phyloP scores from a whole-genome alignment of 2,797 vertebrate species.

The Peromyscus attwateri region DNA sequence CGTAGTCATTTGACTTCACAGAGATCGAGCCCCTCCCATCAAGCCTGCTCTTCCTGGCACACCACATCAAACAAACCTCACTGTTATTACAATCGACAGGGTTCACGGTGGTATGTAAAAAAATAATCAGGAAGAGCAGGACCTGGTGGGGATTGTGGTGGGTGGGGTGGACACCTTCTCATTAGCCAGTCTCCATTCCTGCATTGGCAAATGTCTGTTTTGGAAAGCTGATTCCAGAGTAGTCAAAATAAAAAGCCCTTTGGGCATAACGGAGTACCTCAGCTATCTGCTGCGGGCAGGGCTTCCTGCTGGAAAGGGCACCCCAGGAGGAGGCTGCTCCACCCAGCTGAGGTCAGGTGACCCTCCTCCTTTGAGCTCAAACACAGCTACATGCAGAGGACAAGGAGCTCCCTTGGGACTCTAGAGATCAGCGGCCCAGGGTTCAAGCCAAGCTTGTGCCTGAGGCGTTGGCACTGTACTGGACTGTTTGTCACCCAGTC shows the following conservation, averaged over 20 bases:
- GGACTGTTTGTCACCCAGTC: not conserved
- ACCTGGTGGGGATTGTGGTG: not conserved
- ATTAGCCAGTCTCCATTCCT: constrained; percentile 36
- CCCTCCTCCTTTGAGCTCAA: not conserved
- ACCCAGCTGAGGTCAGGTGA: constrained; percentile 63
- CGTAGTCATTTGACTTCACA: not conserved
- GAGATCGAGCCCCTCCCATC: not conserved
- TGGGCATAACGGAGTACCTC: constrained; percentile 34
- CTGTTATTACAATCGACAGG: constrained; percentile 36
- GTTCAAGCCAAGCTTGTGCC: not conserved
- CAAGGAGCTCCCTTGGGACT: not conserved
- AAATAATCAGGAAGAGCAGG: constrained; percentile 22
- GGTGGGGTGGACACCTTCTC: constrained; percentile 35
- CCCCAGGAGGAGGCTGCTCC: constrained; percentile 66
- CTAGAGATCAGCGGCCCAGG: not conserved
- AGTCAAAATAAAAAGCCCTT: constrained; percentile 67
- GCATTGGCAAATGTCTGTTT: constrained; percentile 65
- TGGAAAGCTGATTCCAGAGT: constrained; percentile 72
- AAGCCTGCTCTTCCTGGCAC: constrained; percentile 23
- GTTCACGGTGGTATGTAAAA: not conserved
- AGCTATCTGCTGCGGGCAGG: constrained; percentile 69
- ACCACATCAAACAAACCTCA: constrained; percentile 49
- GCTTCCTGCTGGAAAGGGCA: constrained; percentile 77
- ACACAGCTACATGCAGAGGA: not conserved
- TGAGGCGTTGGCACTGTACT: not conserved